Evolutionary conservation across 1,140 invertebrate species (phyloP), one percentile per base, ranked within the genome.

Genomic region (Sinella curviseta): DNA sequence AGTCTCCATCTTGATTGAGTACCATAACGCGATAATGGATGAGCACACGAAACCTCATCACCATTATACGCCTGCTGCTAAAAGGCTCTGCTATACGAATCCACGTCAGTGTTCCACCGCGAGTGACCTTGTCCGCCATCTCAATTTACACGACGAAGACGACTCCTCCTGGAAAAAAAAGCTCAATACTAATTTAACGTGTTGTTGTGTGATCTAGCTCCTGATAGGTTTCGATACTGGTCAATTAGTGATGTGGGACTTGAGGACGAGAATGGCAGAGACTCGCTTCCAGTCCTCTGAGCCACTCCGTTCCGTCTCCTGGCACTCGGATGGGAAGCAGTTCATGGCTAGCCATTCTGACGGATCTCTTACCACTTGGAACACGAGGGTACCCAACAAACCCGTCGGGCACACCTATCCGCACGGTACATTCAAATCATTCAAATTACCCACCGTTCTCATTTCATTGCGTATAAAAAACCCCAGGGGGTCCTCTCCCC

Each of bases 311-410:
- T 96, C 94, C 77, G 92, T 97, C 85, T 91, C 93, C 77, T 99
- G 98, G 98, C 96, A 99, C 87, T 92, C 96, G 87, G 97, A 99
- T 87, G 98, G 97, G 78, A 97, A 98, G 89, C 95, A 97, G 88
- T 97, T 99, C 87, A 96, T 99, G 92, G 96, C 94, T 82, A 94
- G 94, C 84, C 97, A 99, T 87, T 92, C 91, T 16, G 97, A 99
- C 89, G 98, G 98, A 70, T 96, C 95, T 60, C 90, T 99, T 60
- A 93, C 93, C 77, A 97, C 95, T 34, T 99, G 97, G 97, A 93
- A 91, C 84, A 88, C 93, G 20, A 91, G 93, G 84, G 90, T 92
- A 80, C 89, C 90, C 67, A 86, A 89, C 33, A 95, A 95, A 87
- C 94, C 96, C 12, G 88, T 92, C 74, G 93, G 91, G 81, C 88